These are phyloP conservation scores for Hypsopygia costalis DNA, from an alignment of 2,888 invertebrate species.

Conservation along the genomic window DNA sequence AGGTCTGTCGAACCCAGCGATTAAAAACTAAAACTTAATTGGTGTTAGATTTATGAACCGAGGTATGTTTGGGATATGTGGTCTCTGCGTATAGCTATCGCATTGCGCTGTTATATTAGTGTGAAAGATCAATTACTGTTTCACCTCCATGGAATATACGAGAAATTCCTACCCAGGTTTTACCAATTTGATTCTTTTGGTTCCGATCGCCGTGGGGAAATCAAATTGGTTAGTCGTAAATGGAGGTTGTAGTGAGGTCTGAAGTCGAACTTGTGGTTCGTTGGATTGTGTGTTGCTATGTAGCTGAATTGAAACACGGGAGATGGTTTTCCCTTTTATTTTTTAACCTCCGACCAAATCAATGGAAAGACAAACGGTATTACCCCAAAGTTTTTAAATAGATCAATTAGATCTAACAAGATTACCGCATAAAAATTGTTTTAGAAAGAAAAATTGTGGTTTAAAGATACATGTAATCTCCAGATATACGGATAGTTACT, in stretches of 20 bases:
- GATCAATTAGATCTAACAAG: too few relatives aligned
- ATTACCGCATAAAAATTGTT: too few relatives aligned
- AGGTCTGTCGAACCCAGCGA: conserved; percentile 43
- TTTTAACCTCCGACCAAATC: conserved; percentile 6
- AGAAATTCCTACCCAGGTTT: too few relatives aligned
- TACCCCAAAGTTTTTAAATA: not conserved
- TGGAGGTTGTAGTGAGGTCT: conserved; percentile 3
- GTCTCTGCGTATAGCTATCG: conserved; percentile 56
- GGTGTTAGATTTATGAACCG: conserved; percentile 65
- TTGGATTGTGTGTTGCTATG: conserved; percentile 14
- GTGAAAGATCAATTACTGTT: not conserved
- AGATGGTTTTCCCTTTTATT: conserved; percentile 18
- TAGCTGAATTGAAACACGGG: conserved; percentile 18
- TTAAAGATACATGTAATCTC: too few relatives aligned
- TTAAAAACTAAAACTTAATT: conserved; percentile 41
- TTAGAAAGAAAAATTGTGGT: too few relatives aligned
- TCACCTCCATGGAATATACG: not conserved
- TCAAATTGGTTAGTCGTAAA: not conserved
- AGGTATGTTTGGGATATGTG: conserved; percentile 74
- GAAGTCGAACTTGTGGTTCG: conserved; percentile 9
- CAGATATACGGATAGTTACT: too few relatives aligned
- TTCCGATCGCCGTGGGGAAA: too few relatives aligned
- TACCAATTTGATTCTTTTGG: too few relatives aligned
- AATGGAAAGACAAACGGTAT: too few relatives aligned
- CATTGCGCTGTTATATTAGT: conserved; percentile 30